These are phyloP conservation scores for Tapera naevia DNA, from an alignment of 2,797 vertebrate species.

Conservation along the genomic window DNA sequence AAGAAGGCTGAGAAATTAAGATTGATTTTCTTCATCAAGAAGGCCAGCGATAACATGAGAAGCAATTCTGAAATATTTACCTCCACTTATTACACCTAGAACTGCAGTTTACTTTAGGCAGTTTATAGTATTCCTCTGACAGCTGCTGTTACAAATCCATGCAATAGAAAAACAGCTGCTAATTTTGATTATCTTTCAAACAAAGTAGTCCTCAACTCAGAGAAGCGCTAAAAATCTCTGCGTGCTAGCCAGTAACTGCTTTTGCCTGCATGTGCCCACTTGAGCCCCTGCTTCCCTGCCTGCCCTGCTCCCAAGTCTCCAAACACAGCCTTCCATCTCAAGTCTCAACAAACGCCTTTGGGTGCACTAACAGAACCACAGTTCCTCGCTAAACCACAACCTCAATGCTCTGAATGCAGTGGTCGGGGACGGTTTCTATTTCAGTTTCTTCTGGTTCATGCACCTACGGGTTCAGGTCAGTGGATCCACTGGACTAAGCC, in stretches of 20 bases:
- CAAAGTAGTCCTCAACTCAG: neutral
- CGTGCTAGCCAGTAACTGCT: too few relatives aligned
- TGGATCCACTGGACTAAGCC: neutral
- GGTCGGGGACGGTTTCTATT: too few relatives aligned
- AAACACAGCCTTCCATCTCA: neutral
- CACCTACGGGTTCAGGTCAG: neutral
- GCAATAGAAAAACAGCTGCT: neutral
- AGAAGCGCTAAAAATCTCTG: fast-evolving
- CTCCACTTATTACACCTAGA: neutral
- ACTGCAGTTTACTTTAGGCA: neutral
- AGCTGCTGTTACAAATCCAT: neutral
- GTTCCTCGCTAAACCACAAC: neutral
- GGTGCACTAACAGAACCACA: neutral
- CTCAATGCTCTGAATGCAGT: neutral
- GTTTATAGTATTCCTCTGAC: neutral
- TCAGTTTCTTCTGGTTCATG: too few relatives aligned
- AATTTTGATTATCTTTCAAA: neutral
- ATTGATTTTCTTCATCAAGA: neutral
- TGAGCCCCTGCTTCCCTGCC: neutral
- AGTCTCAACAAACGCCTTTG: neutral
- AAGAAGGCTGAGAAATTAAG: neutral
- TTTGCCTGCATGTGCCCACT: fast-evolving
- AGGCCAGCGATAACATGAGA: neutral
- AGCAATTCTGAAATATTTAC: neutral
- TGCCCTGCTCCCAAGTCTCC: neutral